Conservation (phyloP, 53 echinoderm and acorn worm species). For the Mesocentrotus franciscanus region DNA sequence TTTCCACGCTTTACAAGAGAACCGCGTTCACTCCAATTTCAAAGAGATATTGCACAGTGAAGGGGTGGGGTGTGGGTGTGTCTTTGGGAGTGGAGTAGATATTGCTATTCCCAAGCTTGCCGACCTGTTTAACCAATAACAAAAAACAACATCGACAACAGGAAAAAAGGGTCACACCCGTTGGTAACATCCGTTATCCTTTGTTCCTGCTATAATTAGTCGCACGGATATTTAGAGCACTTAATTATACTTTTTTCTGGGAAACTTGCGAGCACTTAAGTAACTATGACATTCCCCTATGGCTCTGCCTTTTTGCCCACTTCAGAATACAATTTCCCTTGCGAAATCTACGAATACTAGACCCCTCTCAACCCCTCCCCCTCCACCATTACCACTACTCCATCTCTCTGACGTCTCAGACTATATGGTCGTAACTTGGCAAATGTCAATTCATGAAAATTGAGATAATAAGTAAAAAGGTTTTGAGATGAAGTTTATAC, state of each 20-base stretch:
- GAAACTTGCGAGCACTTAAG: background rate
- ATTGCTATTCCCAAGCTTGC: no score
- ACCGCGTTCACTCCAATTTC: background rate
- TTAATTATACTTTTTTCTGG: background rate
- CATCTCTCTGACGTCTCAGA: background rate
- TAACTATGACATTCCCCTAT: background rate
- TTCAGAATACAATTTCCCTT: background rate
- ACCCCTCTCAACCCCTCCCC: background rate
- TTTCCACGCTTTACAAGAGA: background rate
- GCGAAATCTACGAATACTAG: background rate
- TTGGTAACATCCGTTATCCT: no score
- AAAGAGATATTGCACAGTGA: background rate
- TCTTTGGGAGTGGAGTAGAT: no score
- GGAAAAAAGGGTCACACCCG: no score
- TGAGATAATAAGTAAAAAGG: slow-evolving; percentile 64
- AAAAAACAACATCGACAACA: no score
- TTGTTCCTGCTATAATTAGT: no score
- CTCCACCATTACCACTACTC: background rate
- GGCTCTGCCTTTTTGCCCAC: background rate
- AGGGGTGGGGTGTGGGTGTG: no score
- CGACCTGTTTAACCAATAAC: no score
- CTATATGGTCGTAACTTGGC: background rate
- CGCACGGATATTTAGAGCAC: no score
- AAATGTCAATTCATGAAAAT: slow-evolving; percentile 50
- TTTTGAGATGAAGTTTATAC: slow-evolving; percentile 40